These are phyloP conservation scores for Eurois occulta DNA, from an alignment of 2,888 invertebrate genomes.

Conservation along the genomic window DNA sequence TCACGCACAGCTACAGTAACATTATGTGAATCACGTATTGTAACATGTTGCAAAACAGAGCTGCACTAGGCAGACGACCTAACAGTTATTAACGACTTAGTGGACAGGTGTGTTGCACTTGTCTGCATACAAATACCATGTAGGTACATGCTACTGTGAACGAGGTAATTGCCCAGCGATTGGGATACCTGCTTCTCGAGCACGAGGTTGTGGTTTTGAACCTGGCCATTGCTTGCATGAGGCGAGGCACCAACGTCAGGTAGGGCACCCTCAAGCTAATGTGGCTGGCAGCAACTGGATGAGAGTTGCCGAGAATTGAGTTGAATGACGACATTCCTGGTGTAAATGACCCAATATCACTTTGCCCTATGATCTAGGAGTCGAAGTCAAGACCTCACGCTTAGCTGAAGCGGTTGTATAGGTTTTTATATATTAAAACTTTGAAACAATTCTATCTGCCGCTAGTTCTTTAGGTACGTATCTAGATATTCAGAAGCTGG, in stretches of 20 bases:
- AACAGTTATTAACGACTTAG: slow-evolving; percentile 57
- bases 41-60: slow-evolving; percentile 44
- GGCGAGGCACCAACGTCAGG: background rate
- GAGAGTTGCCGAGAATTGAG: too few relatives aligned
- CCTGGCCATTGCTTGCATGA: background rate
- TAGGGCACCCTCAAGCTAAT: too few relatives aligned
- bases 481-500: too few relatives aligned
- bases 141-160: background rate
- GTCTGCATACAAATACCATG: slow-evolving; percentile 43
- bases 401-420: too few relatives aligned
- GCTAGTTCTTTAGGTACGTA: too few relatives aligned
- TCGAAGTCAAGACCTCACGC: too few relatives aligned
- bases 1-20: slow-evolving; percentile 23
- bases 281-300: background rate
- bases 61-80: slow-evolving; percentile 37
- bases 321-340: background rate
- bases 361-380: background rate
- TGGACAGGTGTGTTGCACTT: slow-evolving; percentile 31
- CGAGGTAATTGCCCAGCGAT: background rate
- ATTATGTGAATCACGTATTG: slow-evolving; percentile 58
- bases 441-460: too few relatives aligned
- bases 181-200: background rate
- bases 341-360: background rate
- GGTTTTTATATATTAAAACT: too few relatives aligned
- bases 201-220: background rate